These are phyloP conservation scores for Epinephelus moara DNA, from an alignment of 2,113 vertebrate genomes.

Conservation along the genomic window DNA sequence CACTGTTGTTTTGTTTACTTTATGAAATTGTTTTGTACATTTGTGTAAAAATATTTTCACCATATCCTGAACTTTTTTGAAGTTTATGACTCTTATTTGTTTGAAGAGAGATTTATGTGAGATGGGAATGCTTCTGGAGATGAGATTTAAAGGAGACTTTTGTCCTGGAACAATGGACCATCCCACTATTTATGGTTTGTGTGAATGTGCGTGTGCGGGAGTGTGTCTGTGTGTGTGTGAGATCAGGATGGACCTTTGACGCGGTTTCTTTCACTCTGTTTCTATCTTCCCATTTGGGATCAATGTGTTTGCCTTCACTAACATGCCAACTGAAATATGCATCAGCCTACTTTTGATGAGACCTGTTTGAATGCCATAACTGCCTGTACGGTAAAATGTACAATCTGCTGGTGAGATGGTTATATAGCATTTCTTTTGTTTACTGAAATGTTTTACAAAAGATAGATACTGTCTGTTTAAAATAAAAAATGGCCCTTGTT, in stretches of 20 bases:
- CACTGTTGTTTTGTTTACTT: constrained; percentile 30
- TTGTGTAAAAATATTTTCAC: constrained; percentile 36
- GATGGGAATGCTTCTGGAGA: background rate
- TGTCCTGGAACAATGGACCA: constrained; percentile 17
- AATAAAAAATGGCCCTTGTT: constrained; percentile 29
- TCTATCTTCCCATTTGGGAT: constrained; percentile 6
- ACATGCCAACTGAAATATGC: constrained; percentile 60
- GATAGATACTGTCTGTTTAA: constrained; percentile 29
- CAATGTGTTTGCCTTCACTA: constrained; percentile 44
- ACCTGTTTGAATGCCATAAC: constrained; percentile 60
- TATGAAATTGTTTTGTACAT: constrained; percentile 33
- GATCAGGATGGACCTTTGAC: background rate
- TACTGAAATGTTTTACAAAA: constrained; percentile 20
- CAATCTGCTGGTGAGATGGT: constrained; percentile 41
- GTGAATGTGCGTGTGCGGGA: background rate
- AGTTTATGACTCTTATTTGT: constrained; percentile 20
- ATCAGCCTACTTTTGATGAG: constrained; percentile 19
- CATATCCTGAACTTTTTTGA: background rate
- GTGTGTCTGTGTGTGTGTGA: background rate
- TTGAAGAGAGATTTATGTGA: constrained; percentile 40
- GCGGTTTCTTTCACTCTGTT: background rate
- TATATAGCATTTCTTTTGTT: constrained; percentile 43
- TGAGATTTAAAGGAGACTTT: constrained; percentile 23
- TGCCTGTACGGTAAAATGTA: constrained; percentile 56
- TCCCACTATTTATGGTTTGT: constrained; percentile 52